phyloP scores from a whole-genome alignment of 2,797 vertebrate species.

The Lepilemur septentrionalis region DNA sequence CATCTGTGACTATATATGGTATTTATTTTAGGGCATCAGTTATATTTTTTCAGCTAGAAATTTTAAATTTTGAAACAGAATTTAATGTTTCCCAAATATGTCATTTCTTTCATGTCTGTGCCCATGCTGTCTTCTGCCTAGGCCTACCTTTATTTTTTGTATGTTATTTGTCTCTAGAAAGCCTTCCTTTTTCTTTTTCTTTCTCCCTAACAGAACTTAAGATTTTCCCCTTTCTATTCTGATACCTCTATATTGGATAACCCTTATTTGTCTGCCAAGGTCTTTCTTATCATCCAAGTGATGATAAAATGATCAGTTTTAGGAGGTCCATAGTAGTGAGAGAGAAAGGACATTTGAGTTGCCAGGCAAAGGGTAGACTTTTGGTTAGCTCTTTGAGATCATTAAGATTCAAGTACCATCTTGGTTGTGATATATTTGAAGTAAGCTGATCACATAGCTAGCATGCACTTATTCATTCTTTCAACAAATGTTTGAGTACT shows the following conservation, averaged over 20 bases:
- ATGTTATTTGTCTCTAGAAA: neutral
- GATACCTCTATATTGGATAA: neutral
- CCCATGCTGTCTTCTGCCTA: neutral
- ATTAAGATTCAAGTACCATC: neutral
- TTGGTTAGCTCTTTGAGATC: neutral
- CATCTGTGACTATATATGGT: neutral
- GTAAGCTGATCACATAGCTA: neutral
- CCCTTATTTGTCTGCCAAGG: neutral
- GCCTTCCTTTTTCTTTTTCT: neutral
- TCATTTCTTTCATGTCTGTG: neutral
- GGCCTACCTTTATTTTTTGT: slow-evolving; percentile 27
- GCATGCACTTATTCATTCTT: neutral
- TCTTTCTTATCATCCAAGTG: neutral
- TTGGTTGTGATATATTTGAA: slow-evolving; percentile 17
- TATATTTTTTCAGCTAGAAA: slow-evolving; percentile 33
- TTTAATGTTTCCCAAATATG: neutral
- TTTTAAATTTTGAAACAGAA: slow-evolving; percentile 45
- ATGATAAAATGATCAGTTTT: neutral
- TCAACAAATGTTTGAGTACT: neutral
- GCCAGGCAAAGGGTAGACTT: neutral
- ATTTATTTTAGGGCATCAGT: neutral
- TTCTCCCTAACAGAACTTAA: neutral
- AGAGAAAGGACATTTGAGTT: neutral
- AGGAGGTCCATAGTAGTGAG: neutral
- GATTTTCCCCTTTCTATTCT: neutral